Evolutionary conservation across 2,888 invertebrate genomes (phyloP), one percentile per base, ranked within the genome.

Genomic region (Drosophila falleni): DNA sequence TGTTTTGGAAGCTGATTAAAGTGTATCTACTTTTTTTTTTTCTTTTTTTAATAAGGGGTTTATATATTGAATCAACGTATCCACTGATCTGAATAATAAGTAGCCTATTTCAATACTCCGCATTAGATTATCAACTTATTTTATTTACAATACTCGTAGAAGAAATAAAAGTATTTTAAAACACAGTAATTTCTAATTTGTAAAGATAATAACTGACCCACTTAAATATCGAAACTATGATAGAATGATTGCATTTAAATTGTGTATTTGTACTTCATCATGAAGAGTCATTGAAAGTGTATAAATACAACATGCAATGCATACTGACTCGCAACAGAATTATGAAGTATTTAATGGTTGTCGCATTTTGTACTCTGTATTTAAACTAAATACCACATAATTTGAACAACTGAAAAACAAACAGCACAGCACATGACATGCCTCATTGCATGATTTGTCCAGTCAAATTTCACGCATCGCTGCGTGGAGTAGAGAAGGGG

Each of bases 381-480:
- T 46, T 41, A 26, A 35, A 31, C 59, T 39, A 72, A 71, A 72
- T 47, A 39, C 53, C 73, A 47, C 54, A 76, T 44, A 76, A 39
- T 31, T n/a, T 37, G 31, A 16, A 49, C 31, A 60, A 31, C 29
- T 55, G 63, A 35, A 61, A 56, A 77, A 58, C 49, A 65, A 71
- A 60, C 51, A 53, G 35, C 42, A 15, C 46, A 58, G 58, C 51
- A 70, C 68, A 70, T 60, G 49, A 41, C 66, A 82, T 75, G 81
- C 54, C 82, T 81, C 88, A 85, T 85, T 85, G 82, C 80, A 66
- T 69, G 70, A 51, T 71, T 70, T 76, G 83, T 76, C 64, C 80
- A 68, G 70, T 76, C 84, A 68, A 80, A 80, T 85, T 85, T 82
- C 72, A 85, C 71, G 82, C 79, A 71, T 66, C 71, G 79, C 58